These are phyloP conservation scores for Drosophila macrospina DNA, from an alignment of 2,888 invertebrate genomes.

Conservation along the genomic window DNA sequence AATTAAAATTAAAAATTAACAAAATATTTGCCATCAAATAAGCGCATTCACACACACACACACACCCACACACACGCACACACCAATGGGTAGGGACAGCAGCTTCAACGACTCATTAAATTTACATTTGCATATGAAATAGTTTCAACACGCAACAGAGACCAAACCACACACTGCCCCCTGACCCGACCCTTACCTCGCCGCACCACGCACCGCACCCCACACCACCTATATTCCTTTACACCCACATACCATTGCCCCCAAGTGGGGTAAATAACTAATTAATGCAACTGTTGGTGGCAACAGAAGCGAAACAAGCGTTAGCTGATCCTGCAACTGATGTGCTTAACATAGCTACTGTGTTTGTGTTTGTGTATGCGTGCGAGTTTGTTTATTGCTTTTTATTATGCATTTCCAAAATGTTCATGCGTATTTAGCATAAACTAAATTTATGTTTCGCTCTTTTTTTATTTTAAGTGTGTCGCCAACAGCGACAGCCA, in stretches of 20 bases:
- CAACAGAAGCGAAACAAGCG: constrained; percentile 35
- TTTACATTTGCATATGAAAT: constrained; percentile 78
- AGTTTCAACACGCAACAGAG: constrained; percentile 63
- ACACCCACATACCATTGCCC: not conserved
- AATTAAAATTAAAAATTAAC: constrained; percentile 80
- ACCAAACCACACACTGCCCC: constrained; percentile 14
- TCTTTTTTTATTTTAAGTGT: constrained; percentile 47
- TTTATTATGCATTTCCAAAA: constrained; percentile 57
- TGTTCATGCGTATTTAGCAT: constrained; percentile 60
- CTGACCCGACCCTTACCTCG: not conserved
- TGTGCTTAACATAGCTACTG: constrained; percentile 35
- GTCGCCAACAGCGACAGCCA: constrained; percentile 46
- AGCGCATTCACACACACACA: constrained; percentile 20
- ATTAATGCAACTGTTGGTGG: constrained; percentile 69
- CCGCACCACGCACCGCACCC: constrained; percentile 5
- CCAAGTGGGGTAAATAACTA: constrained; percentile 49
- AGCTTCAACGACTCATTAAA: constrained; percentile 76
- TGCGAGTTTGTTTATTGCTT: constrained; percentile 32
- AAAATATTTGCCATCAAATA: constrained; percentile 65
- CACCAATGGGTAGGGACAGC: constrained; percentile 35
- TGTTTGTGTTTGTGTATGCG: not conserved
- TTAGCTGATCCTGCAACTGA: constrained; percentile 46
- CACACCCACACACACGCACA: constrained; percentile 27
- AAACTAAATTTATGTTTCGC: constrained; percentile 47
- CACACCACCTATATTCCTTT: no score